Percentiles rank a stretch among this genome's conserved stretches.
Evolutionary conservation across 2,797 vertebrate species (phyloP).

Genomic region (Acanthiza pusilla): DNA sequence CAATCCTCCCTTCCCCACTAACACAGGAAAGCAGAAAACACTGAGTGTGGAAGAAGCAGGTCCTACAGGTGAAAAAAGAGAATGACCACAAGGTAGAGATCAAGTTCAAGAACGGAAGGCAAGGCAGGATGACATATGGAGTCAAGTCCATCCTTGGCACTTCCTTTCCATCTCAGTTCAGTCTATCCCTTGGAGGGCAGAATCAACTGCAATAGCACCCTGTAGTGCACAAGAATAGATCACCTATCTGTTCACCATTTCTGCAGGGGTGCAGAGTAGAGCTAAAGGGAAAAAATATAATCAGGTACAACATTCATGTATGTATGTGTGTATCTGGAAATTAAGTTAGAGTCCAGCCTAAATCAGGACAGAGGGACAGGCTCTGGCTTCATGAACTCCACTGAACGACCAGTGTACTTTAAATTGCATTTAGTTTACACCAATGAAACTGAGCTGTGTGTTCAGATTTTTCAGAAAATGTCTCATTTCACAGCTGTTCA

Average conservation of each 20-base stretch:
- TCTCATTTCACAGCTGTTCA: not conserved
- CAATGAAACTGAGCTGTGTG: not conserved
- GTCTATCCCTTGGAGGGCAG: not conserved
- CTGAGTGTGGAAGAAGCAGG: not conserved
- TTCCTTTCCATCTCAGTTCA: not conserved
- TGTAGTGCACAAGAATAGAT: not conserved
- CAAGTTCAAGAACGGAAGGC: not conserved
- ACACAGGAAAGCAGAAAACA: not conserved
- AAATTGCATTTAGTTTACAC: not conserved
- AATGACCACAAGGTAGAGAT: not conserved
- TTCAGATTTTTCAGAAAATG: not conserved
- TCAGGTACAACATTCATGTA: not conserved
- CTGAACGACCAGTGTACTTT: not conserved
- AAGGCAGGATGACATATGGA: not conserved
- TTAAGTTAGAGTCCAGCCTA: not conserved
- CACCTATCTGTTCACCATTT: not conserved
- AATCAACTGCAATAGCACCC: not conserved
- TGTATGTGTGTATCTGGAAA: not conserved
- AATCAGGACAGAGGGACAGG: not conserved
- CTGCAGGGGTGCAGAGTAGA: not conserved
- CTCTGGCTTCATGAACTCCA: not conserved
- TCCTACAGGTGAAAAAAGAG: not conserved
- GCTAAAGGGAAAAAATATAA: not conserved
- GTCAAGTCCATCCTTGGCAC: not conserved
- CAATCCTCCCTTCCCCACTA: not conserved